Evolutionary conservation across 2,888 invertebrate genomes (phyloP), one percentile per base, ranked within the genome.

Genomic region (Drosophila yooni): DNA sequence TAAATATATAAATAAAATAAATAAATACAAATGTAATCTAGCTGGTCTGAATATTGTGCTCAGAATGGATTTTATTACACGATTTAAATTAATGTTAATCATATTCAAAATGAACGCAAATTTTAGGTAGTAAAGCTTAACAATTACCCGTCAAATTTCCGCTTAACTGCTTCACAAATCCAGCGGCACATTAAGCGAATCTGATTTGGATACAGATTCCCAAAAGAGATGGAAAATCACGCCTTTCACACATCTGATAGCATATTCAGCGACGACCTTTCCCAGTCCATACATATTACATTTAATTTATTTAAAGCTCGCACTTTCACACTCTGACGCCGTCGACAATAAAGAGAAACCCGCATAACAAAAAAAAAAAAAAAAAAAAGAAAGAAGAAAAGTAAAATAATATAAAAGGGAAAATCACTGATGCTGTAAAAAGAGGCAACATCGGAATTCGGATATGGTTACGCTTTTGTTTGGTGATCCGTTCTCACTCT

Each of bases 281-380:
- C 54, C 46, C 46, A 36, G 46, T 46, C 34, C 46, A 52, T 48
- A 52, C 48, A 69, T 75, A 70, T 54, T 72, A 63, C 53, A 84
- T 88, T 87, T 87, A 87, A 84, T 84, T 84, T 84, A 84, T 89
- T 84, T 84, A 89, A 89, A 84, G 85, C 88, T 73, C 62, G 59
- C 75, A 67, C 78, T 84, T 84, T 84, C 69, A 83, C 89, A 87
- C 89, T 68, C 67, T 61, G 76, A 68, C 70, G 74, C 78, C 76
- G 52, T 46, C 51, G 52, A 62, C 58, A 61, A 76, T 56, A 65
- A 76, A 76, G 36, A 15, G 46, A 70, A 66, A 46, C 36, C 76
- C 60, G 33, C 40, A 56, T 13, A 53, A 33, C 38, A 46, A 38
- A 21, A 46, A 33, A 46, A 60, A 38, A 62, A 25, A 59, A 38